Evolutionary conservation across 2,113 vertebrate species (phyloP), one percentile per base, ranked within the genome.

Genomic region (Nannobrachium achirus): DNA sequence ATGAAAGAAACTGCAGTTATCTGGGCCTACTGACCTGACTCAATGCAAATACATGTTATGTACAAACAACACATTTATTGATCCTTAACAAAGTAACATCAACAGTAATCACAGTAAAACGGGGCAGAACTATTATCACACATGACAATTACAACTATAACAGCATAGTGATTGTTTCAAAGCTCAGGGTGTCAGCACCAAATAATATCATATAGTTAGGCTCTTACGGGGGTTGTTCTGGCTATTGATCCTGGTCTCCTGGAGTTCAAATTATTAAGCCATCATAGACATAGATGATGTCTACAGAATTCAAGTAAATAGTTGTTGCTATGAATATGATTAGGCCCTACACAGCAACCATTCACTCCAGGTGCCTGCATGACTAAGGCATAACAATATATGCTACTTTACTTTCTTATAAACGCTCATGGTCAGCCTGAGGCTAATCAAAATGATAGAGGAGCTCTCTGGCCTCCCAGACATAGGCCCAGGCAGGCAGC

Each of bases 201-300:
- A 15, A 72, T 18, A 40, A 48, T 61, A n/a, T 68, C 67, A 25
- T 56, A 44, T 25, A 25, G 50, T 15, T 0, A 0, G 50, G 45
- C 46, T 73, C 77, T 79, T 76, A 82, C 67, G 63, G 79, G 55
- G 64, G 40, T 42, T 73, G 11, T 74, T 67, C 70, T 20, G 38
- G n/a, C 5, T 49, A 50, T 40, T 69, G 13, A 44, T 25, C 11
- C 57, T n/a, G n/a, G n/a, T n/a, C n/a, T n/a, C n/a, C n/a, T 45
- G 55, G 40, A 63, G 7, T 11, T 69, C 41, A 71, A 71, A 71
- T 14, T n/a, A n/a, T n/a, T 9, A 56, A 63, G 51, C 40, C 66
- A 19, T 62, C 0, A 56, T 25, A 57, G 72, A 56, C 56, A 39
- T 40, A 53, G 56, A 51, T 15, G 45, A 55, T 63, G 38, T 50